These are phyloP conservation scores for Clupea harengus DNA, from an alignment of 2,113 vertebrate genomes.

Conservation along the genomic window DNA sequence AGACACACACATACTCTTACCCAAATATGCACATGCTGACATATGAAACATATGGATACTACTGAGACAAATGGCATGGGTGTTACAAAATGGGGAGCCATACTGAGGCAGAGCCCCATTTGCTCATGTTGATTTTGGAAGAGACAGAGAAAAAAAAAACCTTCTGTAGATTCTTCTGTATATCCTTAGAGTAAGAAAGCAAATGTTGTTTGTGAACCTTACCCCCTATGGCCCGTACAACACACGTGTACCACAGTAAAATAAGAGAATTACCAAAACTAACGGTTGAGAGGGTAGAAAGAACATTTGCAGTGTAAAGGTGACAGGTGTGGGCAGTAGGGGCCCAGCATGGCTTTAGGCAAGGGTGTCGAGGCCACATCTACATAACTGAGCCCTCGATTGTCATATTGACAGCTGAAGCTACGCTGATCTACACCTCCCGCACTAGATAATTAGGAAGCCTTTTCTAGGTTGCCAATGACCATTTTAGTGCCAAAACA, in stretches of 20 bases:
- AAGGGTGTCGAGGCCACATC: background rate
- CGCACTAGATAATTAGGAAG: background rate
- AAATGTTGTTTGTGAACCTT: background rate
- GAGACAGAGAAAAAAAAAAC: background rate
- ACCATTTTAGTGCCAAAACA: background rate
- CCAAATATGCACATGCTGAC: background rate
- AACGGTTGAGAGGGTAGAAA: background rate
- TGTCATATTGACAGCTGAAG: background rate
- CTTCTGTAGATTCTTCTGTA: background rate
- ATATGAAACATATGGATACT: background rate
- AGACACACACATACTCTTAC: background rate
- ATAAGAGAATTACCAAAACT: background rate
- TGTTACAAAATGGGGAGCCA: background rate
- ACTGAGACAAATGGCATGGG: conserved; percentile 3
- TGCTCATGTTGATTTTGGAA: background rate
- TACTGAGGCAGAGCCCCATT: background rate
- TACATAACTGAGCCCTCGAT: background rate
- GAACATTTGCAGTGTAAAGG: background rate
- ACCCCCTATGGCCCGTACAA: too few species aligned
- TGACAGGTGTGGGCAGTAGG: background rate
- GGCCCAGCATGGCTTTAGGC: background rate
- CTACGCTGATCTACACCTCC: background rate
- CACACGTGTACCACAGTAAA: background rate
- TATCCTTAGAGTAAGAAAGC: background rate
- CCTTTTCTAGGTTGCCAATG: background rate